Evolutionary conservation across 2,797 vertebrate species (phyloP).

Genomic region (Diplodus sargus): DNA sequence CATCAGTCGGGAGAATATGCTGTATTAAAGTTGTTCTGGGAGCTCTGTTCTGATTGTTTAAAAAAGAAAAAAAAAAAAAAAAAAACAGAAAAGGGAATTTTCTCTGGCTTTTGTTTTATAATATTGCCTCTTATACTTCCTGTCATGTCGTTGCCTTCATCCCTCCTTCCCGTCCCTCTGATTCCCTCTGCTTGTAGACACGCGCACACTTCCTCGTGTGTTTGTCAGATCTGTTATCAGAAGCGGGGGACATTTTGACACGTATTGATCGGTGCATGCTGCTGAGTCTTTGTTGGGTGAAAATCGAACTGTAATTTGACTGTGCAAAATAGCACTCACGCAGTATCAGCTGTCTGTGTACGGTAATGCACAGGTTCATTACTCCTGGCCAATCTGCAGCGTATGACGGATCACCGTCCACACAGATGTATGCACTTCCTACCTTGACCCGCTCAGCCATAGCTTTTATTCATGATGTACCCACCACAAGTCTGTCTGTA

Average conservation of each 20-base stretch:
- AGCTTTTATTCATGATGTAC: conserved; percentile 46
- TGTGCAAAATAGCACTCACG: conserved; percentile 54
- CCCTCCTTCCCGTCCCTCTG: not conserved
- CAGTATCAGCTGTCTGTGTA: conserved; percentile 59
- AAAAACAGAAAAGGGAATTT: not conserved
- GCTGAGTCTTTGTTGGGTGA: conserved; percentile 69
- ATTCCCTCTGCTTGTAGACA: conserved; percentile 39
- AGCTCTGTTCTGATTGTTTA: conserved; percentile 40
- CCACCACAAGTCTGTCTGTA: conserved; percentile 33
- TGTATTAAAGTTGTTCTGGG: conserved; percentile 24
- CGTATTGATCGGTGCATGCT: conserved; percentile 66
- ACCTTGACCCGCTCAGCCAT: conserved; percentile 60
- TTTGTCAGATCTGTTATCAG: conserved; percentile 62
- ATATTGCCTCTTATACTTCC: conserved; percentile 10
- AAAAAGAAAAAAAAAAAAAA: conserved; percentile 1
- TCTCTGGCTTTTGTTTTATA: conserved; percentile 19
- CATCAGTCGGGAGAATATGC: conserved; percentile 26
- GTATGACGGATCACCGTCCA: conserved; percentile 54
- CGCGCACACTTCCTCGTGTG: conserved; percentile 45
- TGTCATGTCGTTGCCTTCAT: conserved; percentile 29
- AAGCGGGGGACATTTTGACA: conserved; percentile 63
- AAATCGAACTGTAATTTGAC: conserved; percentile 72
- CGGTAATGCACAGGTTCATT: conserved; percentile 68
- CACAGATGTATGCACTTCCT: conserved; percentile 43
- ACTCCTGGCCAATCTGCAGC: conserved; percentile 56